These are phyloP conservation scores for Pseudomyrmex pallidus DNA, from an alignment of 1,140 invertebrate species.

Conservation along the genomic window DNA sequence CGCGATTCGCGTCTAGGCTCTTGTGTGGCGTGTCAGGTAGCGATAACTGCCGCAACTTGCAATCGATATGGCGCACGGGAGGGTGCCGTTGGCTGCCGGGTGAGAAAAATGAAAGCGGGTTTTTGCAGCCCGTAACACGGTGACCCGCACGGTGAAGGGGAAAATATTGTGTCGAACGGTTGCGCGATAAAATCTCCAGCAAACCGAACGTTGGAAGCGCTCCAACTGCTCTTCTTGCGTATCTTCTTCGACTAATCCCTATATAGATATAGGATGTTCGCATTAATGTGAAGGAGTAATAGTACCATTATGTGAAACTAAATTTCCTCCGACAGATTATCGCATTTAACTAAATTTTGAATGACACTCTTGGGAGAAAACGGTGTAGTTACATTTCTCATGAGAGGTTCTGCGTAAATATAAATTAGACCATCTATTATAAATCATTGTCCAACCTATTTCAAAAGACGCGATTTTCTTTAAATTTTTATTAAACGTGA, in stretches of 20 bases:
- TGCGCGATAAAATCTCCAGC: constrained; percentile 24
- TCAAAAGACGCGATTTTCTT: constrained; percentile 7
- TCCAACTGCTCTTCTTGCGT: constrained; percentile 18
- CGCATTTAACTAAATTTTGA: constrained; percentile 1
- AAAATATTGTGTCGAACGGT: constrained; percentile 20
- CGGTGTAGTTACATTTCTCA: neutral
- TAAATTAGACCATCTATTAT: neutral
- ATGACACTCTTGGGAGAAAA: neutral
- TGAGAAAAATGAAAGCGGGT: constrained; percentile 46
- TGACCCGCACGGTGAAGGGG: constrained; percentile 8
- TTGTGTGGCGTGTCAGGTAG: constrained; percentile 30
- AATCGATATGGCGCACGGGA: constrained; percentile 44
- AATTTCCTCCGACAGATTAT: too few species aligned
- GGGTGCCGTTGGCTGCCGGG: neutral
- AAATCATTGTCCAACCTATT: constrained; percentile 3
- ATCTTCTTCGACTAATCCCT: neutral
- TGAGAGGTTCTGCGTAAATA: neutral
- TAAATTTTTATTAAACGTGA: constrained; percentile 46
- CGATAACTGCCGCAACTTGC: constrained; percentile 36
- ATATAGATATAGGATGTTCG: neutral
- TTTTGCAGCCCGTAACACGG: constrained; percentile 36
- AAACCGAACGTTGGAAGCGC: neutral
- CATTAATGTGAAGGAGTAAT: too few species aligned
- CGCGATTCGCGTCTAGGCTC: constrained; percentile 39
- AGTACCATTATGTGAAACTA: too few species aligned